phyloP scores from a whole-genome alignment of 2,797 vertebrate genomes.

The Uromys caudimaculatus region DNA sequence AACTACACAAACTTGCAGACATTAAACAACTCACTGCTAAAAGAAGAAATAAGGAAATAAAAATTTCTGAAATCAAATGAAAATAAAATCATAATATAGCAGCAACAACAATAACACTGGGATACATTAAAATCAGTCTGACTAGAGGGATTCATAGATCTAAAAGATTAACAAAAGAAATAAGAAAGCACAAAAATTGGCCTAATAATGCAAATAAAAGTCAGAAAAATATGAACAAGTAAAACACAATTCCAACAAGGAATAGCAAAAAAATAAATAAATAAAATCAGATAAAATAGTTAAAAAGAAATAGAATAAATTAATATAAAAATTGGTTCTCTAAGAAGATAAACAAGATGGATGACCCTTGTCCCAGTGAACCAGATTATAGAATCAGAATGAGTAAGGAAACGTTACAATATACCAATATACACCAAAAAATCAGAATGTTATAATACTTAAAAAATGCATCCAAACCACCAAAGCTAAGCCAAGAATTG shows the following conservation, averaged over 20 bases:
- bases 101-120: not conserved
- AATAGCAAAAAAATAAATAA: not conserved
- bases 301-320: not conserved
- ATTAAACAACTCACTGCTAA: not conserved
- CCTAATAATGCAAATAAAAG: not conserved
- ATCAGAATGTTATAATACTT: not conserved
- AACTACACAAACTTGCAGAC: not conserved
- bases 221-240: not conserved
- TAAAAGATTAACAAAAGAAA: not conserved
- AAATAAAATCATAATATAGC: not conserved
- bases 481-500: not conserved
- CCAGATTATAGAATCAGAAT: not conserved
- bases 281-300: not conserved
- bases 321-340: not conserved
- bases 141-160: not conserved
- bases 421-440: not conserved
- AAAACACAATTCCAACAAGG: not conserved
- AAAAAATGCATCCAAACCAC: not conserved
- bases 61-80: not conserved
- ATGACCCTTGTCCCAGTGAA: not conserved
- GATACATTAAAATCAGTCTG: not conserved
- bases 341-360: not conserved
- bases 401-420: not conserved
- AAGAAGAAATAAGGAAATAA: not conserved
- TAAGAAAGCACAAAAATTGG: not conserved